Conservation (phyloP, 2,888 invertebrate genomes). For the Parnassius mnemosyne region DNA sequence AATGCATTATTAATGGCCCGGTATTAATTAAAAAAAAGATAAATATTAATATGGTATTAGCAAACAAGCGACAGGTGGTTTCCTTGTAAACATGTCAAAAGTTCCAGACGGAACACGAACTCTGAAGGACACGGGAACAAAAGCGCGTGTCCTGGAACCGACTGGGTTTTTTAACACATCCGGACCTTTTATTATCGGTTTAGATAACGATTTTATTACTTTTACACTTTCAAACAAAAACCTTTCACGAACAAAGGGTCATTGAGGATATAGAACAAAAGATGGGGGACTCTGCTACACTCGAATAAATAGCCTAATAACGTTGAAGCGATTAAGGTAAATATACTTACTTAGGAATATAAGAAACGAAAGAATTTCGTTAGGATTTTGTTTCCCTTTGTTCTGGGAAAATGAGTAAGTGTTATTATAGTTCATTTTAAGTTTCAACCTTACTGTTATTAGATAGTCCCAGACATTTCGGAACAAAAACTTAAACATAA, state of each 20-base stretch:
- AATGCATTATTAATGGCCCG: not conserved
- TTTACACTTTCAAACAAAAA: slow-evolving; percentile 23
- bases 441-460: too few relatives aligned
- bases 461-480: too few relatives aligned
- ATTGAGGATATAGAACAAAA: slow-evolving; percentile 21
- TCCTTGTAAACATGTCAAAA: slow-evolving; percentile 6
- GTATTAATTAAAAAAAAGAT: too few relatives aligned
- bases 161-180: slow-evolving; percentile 21
- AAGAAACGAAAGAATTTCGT: not conserved
- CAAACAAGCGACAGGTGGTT: slow-evolving; percentile 18
- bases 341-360: slow-evolving; percentile 1
- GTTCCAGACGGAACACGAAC: slow-evolving; percentile 1
- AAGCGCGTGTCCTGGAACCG: slow-evolving; percentile 17
- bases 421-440: not conserved
- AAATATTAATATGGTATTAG: too few relatives aligned
- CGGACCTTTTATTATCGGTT: slow-evolving; percentile 25
- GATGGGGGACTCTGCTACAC: not conserved
- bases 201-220: slow-evolving; percentile 26
- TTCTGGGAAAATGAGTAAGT: not conserved
- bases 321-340: not conserved
- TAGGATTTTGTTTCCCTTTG: not conserved
- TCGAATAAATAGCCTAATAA: not conserved
- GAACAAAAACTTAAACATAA: too few relatives aligned
- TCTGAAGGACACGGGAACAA: slow-evolving; percentile 7
- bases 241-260: slow-evolving; percentile 21